Evolutionary conservation across 2,113 vertebrate species (phyloP), one percentile per base, ranked within the genome.

Genomic region (Tachycineta bicolor): DNA sequence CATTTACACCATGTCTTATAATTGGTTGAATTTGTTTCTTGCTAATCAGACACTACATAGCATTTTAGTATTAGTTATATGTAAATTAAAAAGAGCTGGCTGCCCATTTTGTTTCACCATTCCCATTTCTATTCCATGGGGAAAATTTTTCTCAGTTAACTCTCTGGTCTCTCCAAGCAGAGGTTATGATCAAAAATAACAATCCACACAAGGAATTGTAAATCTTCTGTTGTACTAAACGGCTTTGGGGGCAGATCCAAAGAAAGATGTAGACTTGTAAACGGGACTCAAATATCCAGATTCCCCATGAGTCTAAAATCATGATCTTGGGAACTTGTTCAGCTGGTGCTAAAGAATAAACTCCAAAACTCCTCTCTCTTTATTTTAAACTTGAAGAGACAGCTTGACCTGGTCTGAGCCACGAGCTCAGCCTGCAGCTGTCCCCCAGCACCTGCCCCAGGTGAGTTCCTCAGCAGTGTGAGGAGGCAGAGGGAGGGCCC

Each of bases 1-100:
- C 73, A 89, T 43, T 96, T 93, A 84, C 41, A 90, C 53, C 34
- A 10, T 62, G 31, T 90, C 49, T 87, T 82, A 46, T 78, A 92
- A 96, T 89, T 83, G 64, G 64, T 76, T 76, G 83, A 62, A 90
- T 84, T 71, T 96, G 76, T 84, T 93, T 93, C 86, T 81, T 92
- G 73, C 83, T 90, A 93, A 90, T 94, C 83, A 95, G 92, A 71
- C n/a, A 52, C 62, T 59, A 47, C 17, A 21, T 84, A 78, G 56
- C 49, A 71, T 56, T 83, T 93, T 60, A 41, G 20, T 69, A 50
- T 71, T 79, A 88, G 76, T 70, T 68, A 53, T 26, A 11, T 50
- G 53, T 65, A 83, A 78, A 84, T 93, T 93, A 86, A 92, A 94
- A 75, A 73, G 41, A 89, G 37, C 47, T 76, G 43, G 9, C 55